Evolutionary conservation across 2,797 vertebrate genomes (phyloP).

Genomic region (Perodicticus potto): DNA sequence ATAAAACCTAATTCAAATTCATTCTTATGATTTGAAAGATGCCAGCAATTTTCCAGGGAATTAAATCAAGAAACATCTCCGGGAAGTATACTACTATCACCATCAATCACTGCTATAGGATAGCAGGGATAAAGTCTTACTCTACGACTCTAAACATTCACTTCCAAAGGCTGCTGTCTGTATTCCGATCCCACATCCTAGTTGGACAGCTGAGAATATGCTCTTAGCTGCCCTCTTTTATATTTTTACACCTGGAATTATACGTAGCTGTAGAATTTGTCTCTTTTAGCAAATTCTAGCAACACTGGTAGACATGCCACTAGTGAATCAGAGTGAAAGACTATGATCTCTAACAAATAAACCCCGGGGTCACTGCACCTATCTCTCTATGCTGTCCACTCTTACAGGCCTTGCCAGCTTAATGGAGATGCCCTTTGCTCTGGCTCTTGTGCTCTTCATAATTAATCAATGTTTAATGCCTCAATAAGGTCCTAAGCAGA

Average conservation of each 20-base stretch:
- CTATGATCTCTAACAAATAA: slow-evolving; percentile 61
- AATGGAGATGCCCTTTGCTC: slow-evolving; percentile 76
- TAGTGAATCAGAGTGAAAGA: slow-evolving; percentile 77
- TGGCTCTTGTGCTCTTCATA: slow-evolving; percentile 51
- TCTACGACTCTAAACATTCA: slow-evolving; percentile 32
- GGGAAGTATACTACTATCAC: neutral
- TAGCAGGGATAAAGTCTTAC: neutral
- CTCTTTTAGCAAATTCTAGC: slow-evolving; percentile 67
- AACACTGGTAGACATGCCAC: slow-evolving; percentile 62
- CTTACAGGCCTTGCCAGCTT: slow-evolving; percentile 62
- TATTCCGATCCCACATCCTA: neutral
- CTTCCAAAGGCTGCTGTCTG: neutral
- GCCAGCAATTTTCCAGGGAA: slow-evolving; percentile 58
- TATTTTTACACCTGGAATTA: slow-evolving; percentile 58
- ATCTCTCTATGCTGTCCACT: slow-evolving; percentile 53
- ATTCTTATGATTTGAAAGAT: slow-evolving; percentile 32
- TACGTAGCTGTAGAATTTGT: slow-evolving; percentile 69
- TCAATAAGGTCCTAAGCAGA: slow-evolving; percentile 78
- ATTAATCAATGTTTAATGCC: slow-evolving; percentile 77
- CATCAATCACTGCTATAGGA: neutral
- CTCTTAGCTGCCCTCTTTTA: neutral
- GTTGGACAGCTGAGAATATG: neutral
- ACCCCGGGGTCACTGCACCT: neutral
- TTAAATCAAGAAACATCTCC: slow-evolving; percentile 51
- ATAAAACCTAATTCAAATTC: slow-evolving; percentile 49